Conservation (phyloP, 2,888 invertebrate species). For the Arge pagana region DNA sequence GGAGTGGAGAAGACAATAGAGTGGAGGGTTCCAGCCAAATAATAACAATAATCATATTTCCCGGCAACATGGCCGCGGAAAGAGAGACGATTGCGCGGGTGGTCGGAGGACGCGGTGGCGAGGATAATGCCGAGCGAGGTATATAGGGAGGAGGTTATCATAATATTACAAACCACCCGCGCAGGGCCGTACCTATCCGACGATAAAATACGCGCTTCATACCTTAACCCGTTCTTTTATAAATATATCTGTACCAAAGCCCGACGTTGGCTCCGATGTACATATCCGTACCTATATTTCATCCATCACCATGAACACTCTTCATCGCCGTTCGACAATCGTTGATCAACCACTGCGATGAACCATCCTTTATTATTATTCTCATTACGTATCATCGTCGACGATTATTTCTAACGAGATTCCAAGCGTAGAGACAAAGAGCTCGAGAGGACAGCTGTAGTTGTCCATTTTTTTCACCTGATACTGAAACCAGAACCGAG, state of each 20-base stretch:
- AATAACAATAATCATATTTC: constrained; percentile 59
- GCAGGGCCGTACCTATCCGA: constrained; percentile 51
- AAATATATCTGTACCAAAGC: not conserved
- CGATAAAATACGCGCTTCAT: constrained; percentile 14
- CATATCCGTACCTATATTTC: too few species aligned
- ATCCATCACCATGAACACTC: too few species aligned
- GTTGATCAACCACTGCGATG: too few species aligned
- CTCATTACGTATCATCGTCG: too few species aligned
- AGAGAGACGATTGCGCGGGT: constrained; percentile 45
- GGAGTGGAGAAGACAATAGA: constrained; percentile 29
- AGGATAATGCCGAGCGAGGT: constrained; percentile 29
- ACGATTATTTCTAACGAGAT: too few species aligned
- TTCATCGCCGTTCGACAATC: too few species aligned
- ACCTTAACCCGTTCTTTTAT: not conserved
- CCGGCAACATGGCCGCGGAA: constrained; percentile 57
- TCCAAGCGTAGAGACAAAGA: too few species aligned
- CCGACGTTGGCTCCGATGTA: too few species aligned
- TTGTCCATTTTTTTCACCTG: too few species aligned
- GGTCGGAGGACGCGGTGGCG: constrained; percentile 28
- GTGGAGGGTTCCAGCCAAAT: constrained; percentile 54
- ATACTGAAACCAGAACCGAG: too few species aligned
- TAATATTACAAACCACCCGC: constrained; percentile 58
- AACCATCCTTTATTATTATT: too few species aligned
- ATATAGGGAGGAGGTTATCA: constrained; percentile 52
- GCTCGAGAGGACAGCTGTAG: too few species aligned